These are phyloP conservation scores for Apostichopus leukothele DNA, from an alignment of 53 echinoderm and acorn worm species.

Conservation along the genomic window DNA sequence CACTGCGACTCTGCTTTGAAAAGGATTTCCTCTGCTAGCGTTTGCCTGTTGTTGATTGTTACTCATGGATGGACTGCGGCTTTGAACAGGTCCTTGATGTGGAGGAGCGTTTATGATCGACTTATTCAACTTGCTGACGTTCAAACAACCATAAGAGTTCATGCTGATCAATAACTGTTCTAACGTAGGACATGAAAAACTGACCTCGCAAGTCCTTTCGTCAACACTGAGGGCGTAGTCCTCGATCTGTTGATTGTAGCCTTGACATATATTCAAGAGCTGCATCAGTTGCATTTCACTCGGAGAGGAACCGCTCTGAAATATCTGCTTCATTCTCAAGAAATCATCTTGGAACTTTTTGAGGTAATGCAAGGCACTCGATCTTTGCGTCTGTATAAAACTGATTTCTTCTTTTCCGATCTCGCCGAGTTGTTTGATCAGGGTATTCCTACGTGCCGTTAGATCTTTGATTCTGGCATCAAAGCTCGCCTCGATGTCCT, in stretches of 20 bases:
- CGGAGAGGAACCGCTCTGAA: conserved; percentile 58
- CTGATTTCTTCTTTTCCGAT: conserved; percentile 81
- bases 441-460: conserved; percentile 63
- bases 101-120: not conserved
- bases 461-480: conserved; percentile 72
- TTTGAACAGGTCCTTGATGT: not conserved
- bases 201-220: conserved; percentile 61
- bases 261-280: conserved; percentile 70
- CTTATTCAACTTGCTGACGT: conserved; percentile 50
- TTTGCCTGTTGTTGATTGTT: not conserved
- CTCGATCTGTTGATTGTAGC: conserved; percentile 81
- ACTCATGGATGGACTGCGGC: not conserved
- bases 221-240: conserved; percentile 85
- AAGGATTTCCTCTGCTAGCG: conserved; percentile 1
- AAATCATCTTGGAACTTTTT: conserved; percentile 85
- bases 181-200: conserved; percentile 72
- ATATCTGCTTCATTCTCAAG: conserved; percentile 74
- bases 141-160: conserved; percentile 75
- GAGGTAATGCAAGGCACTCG: conserved; percentile 83
- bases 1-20: not conserved
- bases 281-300: conserved; percentile 76
- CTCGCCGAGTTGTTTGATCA: conserved; percentile 81
- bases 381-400: conserved; percentile 74
- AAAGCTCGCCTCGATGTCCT: conserved; percentile 73
- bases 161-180: conserved; percentile 79